phyloP scores from a whole-genome alignment of 2,888 invertebrate genomes.

The Graphium colonna region DNA sequence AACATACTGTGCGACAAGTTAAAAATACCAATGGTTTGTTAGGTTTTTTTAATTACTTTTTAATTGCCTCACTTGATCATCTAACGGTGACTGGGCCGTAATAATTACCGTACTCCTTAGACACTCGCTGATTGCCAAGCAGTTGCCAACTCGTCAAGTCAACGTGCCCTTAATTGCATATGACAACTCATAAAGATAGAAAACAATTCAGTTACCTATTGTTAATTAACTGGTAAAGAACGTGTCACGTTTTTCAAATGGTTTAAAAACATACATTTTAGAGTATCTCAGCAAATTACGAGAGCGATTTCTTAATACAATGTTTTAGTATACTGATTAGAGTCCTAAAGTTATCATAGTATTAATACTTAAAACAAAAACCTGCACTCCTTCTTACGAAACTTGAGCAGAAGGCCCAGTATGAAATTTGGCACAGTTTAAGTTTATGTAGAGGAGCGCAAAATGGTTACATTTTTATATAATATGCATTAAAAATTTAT shows the following conservation, averaged over 20 bases:
- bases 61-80: neutral
- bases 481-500: too few relatives aligned
- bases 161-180: slow-evolving; percentile 18
- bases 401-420: too few relatives aligned
- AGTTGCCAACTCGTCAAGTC: slow-evolving; percentile 19
- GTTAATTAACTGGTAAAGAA: neutral
- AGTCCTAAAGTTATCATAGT: too few relatives aligned
- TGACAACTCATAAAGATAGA: slow-evolving; percentile 20
- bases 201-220: slow-evolving; percentile 8
- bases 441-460: too few relatives aligned
- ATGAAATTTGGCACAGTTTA: too few relatives aligned
- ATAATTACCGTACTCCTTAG: neutral
- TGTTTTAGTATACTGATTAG: neutral
- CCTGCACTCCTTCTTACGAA: too few relatives aligned
- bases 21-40: too few relatives aligned
- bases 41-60: neutral
- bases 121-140: neutral
- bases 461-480: too few relatives aligned
- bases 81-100: neutral
- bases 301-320: neutral
- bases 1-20: too few relatives aligned
- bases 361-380: too few relatives aligned
- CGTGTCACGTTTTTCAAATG: neutral
- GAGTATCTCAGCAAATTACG: neutral
- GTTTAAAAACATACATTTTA: neutral